Evolutionary conservation across 2,888 invertebrate genomes (phyloP).

Genomic region (Erebia epiphron): DNA sequence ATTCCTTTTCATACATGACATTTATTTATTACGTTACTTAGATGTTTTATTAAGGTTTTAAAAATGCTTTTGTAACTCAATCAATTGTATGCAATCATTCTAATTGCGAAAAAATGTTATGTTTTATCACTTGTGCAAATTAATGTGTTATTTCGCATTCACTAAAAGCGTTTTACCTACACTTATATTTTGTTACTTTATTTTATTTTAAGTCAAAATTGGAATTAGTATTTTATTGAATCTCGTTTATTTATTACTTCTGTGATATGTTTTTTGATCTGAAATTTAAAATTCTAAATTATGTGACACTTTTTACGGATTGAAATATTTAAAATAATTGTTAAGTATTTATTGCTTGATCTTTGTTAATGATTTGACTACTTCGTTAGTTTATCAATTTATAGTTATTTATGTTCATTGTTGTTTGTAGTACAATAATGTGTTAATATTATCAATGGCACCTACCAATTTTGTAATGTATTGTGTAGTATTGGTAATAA

Average conservation of each 20-base stretch:
- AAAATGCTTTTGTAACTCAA: neutral
- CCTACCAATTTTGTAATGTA: constrained; percentile 26
- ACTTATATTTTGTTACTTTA: neutral
- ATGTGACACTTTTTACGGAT: neutral
- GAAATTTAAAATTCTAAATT: constrained; percentile 2
- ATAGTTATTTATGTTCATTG: neutral
- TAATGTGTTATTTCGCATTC: neutral
- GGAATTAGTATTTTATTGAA: neutral
- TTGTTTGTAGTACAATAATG: neutral
- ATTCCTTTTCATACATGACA: neutral
- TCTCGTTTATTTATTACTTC: neutral
- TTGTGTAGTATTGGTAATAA: constrained; percentile 37
- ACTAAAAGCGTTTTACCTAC: neutral
- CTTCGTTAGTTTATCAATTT: neutral
- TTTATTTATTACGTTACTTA: neutral
- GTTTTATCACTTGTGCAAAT: neutral
- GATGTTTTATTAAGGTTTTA: neutral
- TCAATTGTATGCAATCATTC: neutral
- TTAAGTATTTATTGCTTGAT: neutral
- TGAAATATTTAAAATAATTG: neutral
- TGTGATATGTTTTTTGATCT: constrained; percentile 27
- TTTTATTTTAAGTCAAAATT: neutral
- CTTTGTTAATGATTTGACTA: neutral
- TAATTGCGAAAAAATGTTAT: neutral
- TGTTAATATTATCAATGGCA: constrained; percentile 9